These are phyloP conservation scores for Drosophila lacertosa DNA, from an alignment of 1,140 invertebrate genomes.

Conservation along the genomic window DNA sequence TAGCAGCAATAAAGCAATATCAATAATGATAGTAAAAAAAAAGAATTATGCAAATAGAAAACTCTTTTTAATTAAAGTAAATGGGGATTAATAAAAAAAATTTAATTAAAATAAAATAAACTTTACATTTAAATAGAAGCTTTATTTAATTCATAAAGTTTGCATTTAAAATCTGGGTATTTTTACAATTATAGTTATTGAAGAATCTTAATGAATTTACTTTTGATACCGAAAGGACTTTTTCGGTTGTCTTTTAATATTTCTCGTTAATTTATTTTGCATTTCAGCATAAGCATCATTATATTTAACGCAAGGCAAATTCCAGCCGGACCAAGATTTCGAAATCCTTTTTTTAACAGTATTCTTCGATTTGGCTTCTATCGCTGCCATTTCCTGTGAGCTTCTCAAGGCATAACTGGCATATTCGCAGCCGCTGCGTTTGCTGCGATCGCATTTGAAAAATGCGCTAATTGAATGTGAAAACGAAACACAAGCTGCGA, in stretches of 20 bases:
- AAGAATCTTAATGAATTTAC: too few relatives aligned
- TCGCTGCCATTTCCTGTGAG: slow-evolving; percentile 61
- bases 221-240: too few relatives aligned
- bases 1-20: slow-evolving; percentile 76
- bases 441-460: slow-evolving; percentile 61
- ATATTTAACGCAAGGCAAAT: neutral
- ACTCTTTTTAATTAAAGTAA: neutral
- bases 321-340: neutral
- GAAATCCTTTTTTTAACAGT: slow-evolving; percentile 2
- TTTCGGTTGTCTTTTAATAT: too few relatives aligned
- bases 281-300: neutral
- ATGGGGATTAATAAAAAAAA: neutral
- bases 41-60: neutral
- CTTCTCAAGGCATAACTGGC: slow-evolving; percentile 33
- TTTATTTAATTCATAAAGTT: too few relatives aligned
- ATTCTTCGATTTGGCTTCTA: slow-evolving; percentile 25
- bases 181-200: too few relatives aligned
- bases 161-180: too few relatives aligned
- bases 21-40: slow-evolving; percentile 64
- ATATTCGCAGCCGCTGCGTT: slow-evolving; percentile 53
- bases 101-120: too few relatives aligned
- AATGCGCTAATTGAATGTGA: slow-evolving; percentile 82
- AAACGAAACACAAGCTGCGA: slow-evolving; percentile 66
- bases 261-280: too few relatives aligned
- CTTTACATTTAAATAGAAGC: too few relatives aligned